phyloP scores from a whole-genome alignment of 2,888 invertebrate genomes.

The Cheilosia variabilis region DNA sequence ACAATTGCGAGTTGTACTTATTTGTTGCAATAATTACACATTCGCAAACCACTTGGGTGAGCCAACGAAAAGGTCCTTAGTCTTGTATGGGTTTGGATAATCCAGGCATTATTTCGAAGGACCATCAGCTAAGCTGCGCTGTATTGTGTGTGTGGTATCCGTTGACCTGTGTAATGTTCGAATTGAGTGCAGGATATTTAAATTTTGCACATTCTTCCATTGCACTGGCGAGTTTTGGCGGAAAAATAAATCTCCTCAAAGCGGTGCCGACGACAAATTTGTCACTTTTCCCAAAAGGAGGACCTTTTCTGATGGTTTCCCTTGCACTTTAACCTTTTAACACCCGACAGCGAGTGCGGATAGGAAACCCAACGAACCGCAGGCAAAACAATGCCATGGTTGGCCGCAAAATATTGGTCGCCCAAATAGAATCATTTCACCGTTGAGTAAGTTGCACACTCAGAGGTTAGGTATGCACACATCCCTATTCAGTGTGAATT shows the following conservation, averaged over 20 bases:
- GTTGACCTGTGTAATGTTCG: constrained; percentile 65
- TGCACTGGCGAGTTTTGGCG: constrained; percentile 40
- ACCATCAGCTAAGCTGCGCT: constrained; percentile 24
- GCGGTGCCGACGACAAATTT: constrained; percentile 65
- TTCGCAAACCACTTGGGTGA: constrained; percentile 69
- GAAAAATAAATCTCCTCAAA: constrained; percentile 68
- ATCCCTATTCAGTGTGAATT: constrained; percentile 43
- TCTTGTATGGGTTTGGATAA: constrained; percentile 41
- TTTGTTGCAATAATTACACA: constrained; percentile 63
- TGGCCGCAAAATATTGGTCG: constrained; percentile 53
- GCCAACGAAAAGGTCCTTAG: constrained; percentile 32
- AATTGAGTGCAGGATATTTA: constrained; percentile 69
- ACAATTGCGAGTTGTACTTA: constrained; percentile 37
- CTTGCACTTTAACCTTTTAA: constrained; percentile 62
- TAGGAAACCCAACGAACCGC: constrained; percentile 53
- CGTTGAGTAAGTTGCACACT: constrained; percentile 53
- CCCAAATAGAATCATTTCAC: constrained; percentile 53
- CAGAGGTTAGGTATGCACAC: not conserved
- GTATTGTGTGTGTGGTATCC: constrained; percentile 40
- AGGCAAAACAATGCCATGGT: constrained; percentile 68
- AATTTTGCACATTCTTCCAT: constrained; percentile 54
- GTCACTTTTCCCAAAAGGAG: constrained; percentile 50
- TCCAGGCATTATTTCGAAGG: constrained; percentile 62
- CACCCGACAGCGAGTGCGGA: constrained; percentile 31
- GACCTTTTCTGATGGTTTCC: constrained; percentile 43